These are phyloP conservation scores for Alaudala cheleensis DNA, from an alignment of 2,113 vertebrate genomes.

Conservation along the genomic window DNA sequence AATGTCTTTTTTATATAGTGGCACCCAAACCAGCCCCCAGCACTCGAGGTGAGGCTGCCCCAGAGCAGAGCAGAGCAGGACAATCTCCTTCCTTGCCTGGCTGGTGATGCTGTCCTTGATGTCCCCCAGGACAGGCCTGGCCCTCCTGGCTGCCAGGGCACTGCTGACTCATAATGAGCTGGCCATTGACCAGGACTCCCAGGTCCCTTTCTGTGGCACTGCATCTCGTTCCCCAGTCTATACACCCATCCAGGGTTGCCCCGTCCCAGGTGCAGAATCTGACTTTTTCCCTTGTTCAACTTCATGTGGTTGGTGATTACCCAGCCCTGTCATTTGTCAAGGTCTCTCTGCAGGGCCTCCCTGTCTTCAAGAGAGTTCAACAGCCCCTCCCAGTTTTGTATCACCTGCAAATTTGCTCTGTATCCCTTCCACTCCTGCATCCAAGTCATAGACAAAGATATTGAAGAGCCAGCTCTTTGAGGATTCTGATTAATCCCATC, in stretches of 20 bases:
- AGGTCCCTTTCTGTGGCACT: not conserved
- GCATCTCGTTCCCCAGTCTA: not conserved
- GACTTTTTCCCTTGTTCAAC: not conserved
- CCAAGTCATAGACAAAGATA: not conserved
- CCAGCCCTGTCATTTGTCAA: not conserved
- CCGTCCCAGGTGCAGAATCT: not conserved
- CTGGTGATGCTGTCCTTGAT: not conserved
- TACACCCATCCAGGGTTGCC: not conserved
- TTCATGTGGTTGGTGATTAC: not conserved
- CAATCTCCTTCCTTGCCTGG: not conserved
- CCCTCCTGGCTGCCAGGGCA: not conserved
- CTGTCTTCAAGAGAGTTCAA: too few relatives aligned
- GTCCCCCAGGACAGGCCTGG: rapidly evolving
- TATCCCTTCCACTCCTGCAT: not conserved
- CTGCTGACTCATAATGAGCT: not conserved
- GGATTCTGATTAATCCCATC: not conserved
- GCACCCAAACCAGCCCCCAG: not conserved
- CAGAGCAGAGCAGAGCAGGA: not conserved
- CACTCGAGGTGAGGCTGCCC: rapidly evolving
- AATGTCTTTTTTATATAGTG: not conserved
- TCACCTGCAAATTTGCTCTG: too few relatives aligned
- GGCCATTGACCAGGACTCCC: not conserved
- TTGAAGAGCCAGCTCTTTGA: not conserved
- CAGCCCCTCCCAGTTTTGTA: not conserved
- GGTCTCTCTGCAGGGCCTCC: too few relatives aligned